Percentiles rank a stretch among this genome's conserved stretches.
Evolutionary conservation across 2,797 vertebrate species (phyloP).

Genomic region (Setipinna tenuifilis): DNA sequence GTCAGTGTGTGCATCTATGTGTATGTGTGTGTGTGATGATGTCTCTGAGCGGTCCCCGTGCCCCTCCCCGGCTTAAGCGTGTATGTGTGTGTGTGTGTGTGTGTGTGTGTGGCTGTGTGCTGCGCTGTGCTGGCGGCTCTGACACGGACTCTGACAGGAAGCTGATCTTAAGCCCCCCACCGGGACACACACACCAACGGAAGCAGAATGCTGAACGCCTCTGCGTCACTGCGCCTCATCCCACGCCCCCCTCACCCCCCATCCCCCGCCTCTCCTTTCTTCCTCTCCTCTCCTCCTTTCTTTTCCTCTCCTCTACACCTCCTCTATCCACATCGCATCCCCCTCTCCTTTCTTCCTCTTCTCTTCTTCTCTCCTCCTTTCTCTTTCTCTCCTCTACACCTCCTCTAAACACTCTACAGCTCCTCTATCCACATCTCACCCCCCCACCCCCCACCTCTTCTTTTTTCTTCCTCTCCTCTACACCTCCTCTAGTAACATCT

Average conservation of each 20-base stretch:
- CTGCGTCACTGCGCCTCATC: slow-evolving; percentile 26
- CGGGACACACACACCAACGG: slow-evolving; percentile 1
- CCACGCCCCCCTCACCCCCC: slow-evolving; percentile 26
- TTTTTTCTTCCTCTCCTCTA: no score
- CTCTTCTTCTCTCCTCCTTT: no score
- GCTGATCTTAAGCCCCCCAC: slow-evolving; percentile 63
- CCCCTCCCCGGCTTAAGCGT: background rate
- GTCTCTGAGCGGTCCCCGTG: no score
- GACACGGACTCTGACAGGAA: slow-evolving; percentile 71
- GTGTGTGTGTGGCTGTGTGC: slow-evolving; percentile 62
- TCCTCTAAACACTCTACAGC: no score
- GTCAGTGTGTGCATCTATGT: background rate
- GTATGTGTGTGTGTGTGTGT: slow-evolving; percentile 40
- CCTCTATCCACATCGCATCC: no score
- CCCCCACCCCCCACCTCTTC: no score
- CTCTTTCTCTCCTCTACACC: no score
- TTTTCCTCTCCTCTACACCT: background rate
- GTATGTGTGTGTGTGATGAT: background rate
- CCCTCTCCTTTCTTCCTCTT: no score
- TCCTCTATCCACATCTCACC: no score
- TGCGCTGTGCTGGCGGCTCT: slow-evolving; percentile 60
- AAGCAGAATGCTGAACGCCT: slow-evolving; percentile 11
- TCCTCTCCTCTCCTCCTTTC: background rate
- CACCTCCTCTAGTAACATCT: no score
- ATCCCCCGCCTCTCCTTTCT: background rate